A percentile compares a stretch with the other conserved stretches of the same genome.
Conservation (phyloP, 2,113 vertebrate species). For the Varanus salvator region DNA sequence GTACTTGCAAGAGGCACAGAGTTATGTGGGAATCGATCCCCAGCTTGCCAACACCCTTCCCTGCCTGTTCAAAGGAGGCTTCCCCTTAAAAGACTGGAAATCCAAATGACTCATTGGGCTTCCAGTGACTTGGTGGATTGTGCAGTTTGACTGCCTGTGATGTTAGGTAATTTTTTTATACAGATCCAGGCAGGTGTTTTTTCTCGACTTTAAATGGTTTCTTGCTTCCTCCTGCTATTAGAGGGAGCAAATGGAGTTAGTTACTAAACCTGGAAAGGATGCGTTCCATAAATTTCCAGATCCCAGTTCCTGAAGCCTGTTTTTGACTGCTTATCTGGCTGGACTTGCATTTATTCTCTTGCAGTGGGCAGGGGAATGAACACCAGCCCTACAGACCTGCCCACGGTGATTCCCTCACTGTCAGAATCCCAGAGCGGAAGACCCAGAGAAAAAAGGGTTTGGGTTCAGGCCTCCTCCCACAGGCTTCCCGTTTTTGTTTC, state of each 20-base stretch:
- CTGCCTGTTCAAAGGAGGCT: neutral
- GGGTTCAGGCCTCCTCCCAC: too few relatives aligned
- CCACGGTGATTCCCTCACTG: neutral
- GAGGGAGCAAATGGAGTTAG: neutral
- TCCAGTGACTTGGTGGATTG: neutral
- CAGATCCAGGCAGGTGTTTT: neutral
- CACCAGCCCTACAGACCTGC: neutral
- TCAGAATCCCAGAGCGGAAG: neutral
- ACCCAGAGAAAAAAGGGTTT: too few relatives aligned
- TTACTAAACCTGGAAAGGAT: neutral
- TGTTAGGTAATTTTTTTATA: neutral
- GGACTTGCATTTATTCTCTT: neutral
- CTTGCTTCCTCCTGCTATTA: neutral
- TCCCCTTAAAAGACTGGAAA: neutral
- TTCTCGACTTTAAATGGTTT: too few relatives aligned
- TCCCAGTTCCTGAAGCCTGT: neutral
- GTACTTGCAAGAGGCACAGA: neutral
- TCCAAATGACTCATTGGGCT: neutral
- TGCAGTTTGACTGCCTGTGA: neutral
- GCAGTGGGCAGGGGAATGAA: accelerated
- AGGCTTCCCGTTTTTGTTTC: too few relatives aligned
- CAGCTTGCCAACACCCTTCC: neutral
- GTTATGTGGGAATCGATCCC: neutral
- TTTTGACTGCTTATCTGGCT: neutral
- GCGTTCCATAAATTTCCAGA: too few relatives aligned